Conservation (phyloP, 1,140 invertebrate genomes). For the Caenorhabditis remanei region DNA sequence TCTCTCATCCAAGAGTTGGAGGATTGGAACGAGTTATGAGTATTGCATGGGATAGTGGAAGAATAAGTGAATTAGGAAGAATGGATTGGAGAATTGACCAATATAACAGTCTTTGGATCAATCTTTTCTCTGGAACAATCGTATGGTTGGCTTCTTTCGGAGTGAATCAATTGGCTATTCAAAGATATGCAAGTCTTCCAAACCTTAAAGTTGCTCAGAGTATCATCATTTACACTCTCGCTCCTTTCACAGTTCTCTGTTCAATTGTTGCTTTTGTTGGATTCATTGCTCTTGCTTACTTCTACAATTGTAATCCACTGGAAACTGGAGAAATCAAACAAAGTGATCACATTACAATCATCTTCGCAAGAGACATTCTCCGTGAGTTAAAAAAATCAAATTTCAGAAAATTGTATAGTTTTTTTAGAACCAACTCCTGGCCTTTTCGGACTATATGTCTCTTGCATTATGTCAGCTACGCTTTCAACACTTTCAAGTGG, state of each 20-base stretch:
- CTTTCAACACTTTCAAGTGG: conserved; percentile 67
- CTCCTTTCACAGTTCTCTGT: conserved; percentile 68
- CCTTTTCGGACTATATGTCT: conserved; percentile 66
- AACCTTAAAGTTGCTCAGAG: conserved; percentile 64
- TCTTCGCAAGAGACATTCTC: conserved; percentile 67
- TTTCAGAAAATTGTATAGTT: not conserved
- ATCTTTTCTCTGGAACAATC: conserved; percentile 65
- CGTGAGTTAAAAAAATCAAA: conserved; percentile 55
- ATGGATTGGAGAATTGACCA: conserved; percentile 61
- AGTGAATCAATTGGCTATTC: conserved; percentile 68
- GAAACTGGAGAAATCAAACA: conserved; percentile 67
- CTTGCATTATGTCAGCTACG: conserved; percentile 66
- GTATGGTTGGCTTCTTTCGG: conserved; percentile 66
- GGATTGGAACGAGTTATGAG: conserved; percentile 61
- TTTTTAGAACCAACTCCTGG: conserved; percentile 67
- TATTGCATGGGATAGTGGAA: conserved; percentile 61
- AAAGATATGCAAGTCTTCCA: conserved; percentile 65
- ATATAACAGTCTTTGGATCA: conserved; percentile 68
- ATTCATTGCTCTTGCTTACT: conserved; percentile 67
- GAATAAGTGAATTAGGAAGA: conserved; percentile 61
- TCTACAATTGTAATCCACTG: conserved; percentile 67
- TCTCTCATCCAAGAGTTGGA: conserved; percentile 62
- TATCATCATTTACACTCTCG: conserved; percentile 64
- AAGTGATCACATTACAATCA: conserved; percentile 66
- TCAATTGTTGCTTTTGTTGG: conserved; percentile 67